Conservation (phyloP, 2,888 invertebrate genomes). For the Pyrochroa serraticornis region DNA sequence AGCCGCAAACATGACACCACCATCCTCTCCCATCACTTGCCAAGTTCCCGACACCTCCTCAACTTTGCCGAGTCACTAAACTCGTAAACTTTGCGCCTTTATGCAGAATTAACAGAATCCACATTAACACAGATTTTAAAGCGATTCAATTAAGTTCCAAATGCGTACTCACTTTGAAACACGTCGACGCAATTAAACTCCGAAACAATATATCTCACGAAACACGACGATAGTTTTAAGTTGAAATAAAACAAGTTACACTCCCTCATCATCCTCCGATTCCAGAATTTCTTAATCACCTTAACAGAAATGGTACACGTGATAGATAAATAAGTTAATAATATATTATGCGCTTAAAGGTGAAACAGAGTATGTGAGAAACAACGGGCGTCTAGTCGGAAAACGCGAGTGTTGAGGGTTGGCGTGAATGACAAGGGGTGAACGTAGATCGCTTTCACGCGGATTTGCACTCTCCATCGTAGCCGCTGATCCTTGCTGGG, state of each 20-base stretch:
- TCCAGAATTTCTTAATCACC: background rate
- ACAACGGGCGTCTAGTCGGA: constrained; percentile 14
- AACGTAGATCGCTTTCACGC: constrained; percentile 54
- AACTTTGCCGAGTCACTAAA: constrained; percentile 46
- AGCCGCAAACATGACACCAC: constrained; percentile 58
- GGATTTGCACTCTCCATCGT: constrained; percentile 53
- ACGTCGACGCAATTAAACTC: constrained; percentile 5
- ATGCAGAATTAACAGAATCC: constrained; percentile 36
- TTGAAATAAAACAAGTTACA: no score
- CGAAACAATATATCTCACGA: background rate
- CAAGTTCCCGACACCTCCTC: constrained; percentile 36
- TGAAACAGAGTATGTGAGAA: constrained; percentile 18
- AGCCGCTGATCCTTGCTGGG: constrained; percentile 51
- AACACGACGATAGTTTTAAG: background rate
- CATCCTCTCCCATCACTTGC: constrained; percentile 43
- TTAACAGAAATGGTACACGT: constrained; percentile 1
- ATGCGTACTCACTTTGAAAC: constrained; percentile 1
- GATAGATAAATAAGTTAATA: constrained; percentile 23
- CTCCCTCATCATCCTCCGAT: no score
- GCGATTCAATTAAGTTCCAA: constrained; percentile 23
- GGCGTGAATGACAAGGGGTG: constrained; percentile 43
- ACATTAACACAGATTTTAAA: constrained; percentile 25
- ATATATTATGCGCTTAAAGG: constrained; percentile 1
- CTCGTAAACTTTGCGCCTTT: constrained; percentile 47
- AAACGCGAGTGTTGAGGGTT: constrained; percentile 33